A percentile compares a stretch with the other conserved stretches of the same genome.
Evolutionary conservation across 2,797 vertebrate species (phyloP).

Genomic region (Microctenopoma lineatum): DNA sequence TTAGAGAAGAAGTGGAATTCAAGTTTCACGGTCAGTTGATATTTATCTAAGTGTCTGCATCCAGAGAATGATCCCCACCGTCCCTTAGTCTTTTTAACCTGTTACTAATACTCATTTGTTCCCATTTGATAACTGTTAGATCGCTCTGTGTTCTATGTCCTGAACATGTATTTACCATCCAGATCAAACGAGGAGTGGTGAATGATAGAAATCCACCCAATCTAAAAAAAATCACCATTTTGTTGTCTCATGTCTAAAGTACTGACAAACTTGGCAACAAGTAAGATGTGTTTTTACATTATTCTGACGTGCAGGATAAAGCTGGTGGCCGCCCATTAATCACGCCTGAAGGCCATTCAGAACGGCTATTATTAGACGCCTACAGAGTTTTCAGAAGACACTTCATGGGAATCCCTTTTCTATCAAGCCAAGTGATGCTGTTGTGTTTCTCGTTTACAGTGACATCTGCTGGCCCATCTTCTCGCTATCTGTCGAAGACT

Average conservation of each 20-base stretch:
- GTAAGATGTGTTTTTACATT: background rate
- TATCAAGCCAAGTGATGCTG: slow-evolving; percentile 13
- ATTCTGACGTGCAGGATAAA: background rate
- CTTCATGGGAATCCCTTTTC: background rate
- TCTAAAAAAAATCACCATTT: slow-evolving; percentile 5
- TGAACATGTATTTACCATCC: background rate
- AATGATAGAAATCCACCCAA: background rate
- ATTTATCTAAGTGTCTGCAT: background rate
- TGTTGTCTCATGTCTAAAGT: background rate
- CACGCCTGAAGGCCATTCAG: background rate
- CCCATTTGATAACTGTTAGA: background rate
- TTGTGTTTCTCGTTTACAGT: slow-evolving; percentile 41
- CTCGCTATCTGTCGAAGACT: slow-evolving; percentile 8
- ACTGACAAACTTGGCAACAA: background rate
- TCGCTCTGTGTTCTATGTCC: background rate
- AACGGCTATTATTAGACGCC: background rate
- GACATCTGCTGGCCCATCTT: slow-evolving; percentile 27
- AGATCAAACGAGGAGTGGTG: slow-evolving; percentile 6
- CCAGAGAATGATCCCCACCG: background rate
- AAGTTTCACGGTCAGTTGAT: slow-evolving; percentile 48
- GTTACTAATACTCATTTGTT: background rate
- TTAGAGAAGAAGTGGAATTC: slow-evolving; percentile 27
- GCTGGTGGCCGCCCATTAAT: background rate
- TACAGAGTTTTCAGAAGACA: background rate
- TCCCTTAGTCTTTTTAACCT: background rate